Base-by-base conservation (phyloP, 2,888 invertebrate genomes). In the Suillia variegata region DNA sequence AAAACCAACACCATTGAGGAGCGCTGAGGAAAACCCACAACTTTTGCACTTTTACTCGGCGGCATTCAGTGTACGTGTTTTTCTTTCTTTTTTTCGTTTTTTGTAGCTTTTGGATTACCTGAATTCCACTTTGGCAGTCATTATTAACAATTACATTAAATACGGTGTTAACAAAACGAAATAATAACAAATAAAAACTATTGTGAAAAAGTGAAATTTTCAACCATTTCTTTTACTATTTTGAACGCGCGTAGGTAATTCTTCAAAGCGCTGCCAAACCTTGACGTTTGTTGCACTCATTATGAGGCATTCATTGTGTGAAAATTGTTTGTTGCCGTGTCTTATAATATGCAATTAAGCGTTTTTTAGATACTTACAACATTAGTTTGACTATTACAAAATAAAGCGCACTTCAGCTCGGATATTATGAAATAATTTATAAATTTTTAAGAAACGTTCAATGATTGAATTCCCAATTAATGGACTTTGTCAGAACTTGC, bases 11-110 rank as follows among this genome's bases (percentile, higher is more conserved):
- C 45, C 45, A 20, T 13, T 45, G 45, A 17, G 6, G 17, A n/a
- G n/a, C n/a, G n/a, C n/a, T n/a, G n/a, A 45, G 45, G 45, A 45
- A 45, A 45, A 13, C 45, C 45, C 20, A 45, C 45, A 45, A 45
- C 3, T 45, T 45, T 45, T 45, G 20, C 45, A 45, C 45, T 45
- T 45, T 45, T 45, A 38, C 38, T 38, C n/a, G 38, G n/a, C n/a
- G 10, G 38, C 38, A 4, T 38, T 8, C 31, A 31, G 6, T 31
- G 12, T 8, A n/a, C 38, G 15, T 38, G 38, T 21, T 52, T 21
- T 52, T 26, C n/a, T 3, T 51, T 13, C 18, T 18, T 20, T 45
- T 20, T 6, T 18, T 18, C 17, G 18, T 4, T 12, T 52, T 38
- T 26, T 26, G 15, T 50, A 26, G 20, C 5, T 2, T 10, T 12